These are phyloP conservation scores for Puffinus mauretanicus DNA, from an alignment of 2,113 vertebrate genomes.

Conservation along the genomic window DNA sequence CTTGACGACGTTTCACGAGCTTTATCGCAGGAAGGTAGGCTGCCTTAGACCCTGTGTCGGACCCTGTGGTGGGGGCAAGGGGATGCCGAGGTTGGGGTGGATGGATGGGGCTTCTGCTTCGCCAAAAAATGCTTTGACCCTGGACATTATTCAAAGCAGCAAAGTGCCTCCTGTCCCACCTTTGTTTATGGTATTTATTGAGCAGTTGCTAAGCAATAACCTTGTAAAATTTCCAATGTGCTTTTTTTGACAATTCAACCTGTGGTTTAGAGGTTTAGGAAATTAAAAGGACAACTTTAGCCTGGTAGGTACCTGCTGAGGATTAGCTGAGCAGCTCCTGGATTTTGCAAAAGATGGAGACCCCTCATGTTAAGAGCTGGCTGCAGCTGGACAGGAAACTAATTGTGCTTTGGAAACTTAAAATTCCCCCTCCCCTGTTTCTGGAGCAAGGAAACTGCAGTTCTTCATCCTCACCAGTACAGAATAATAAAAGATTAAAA, in stretches of 20 bases:
- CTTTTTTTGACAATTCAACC: background rate
- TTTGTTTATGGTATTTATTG: background rate
- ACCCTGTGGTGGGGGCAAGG: background rate
- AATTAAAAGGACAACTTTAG: background rate
- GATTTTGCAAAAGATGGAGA: background rate
- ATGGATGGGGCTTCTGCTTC: background rate
- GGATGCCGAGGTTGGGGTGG: background rate
- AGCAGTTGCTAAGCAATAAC: background rate
- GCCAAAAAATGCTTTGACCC: background rate
- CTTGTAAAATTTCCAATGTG: background rate
- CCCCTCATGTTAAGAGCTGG: background rate
- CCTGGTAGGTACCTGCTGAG: background rate
- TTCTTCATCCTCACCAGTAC: background rate
- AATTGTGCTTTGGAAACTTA: background rate
- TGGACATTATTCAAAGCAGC: background rate
- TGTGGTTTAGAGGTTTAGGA: background rate
- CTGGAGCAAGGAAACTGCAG: background rate
- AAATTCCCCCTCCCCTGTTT: too few relatives aligned
- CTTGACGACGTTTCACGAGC: accelerated
- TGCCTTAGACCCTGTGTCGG: accelerated
- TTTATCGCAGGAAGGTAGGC: background rate
- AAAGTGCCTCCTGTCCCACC: background rate
- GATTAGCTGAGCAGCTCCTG: background rate
- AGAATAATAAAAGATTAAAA: background rate
- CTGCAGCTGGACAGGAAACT: background rate